Evolutionary conservation across 2,113 vertebrate genomes (phyloP).

Genomic region (Aythya baeri): DNA sequence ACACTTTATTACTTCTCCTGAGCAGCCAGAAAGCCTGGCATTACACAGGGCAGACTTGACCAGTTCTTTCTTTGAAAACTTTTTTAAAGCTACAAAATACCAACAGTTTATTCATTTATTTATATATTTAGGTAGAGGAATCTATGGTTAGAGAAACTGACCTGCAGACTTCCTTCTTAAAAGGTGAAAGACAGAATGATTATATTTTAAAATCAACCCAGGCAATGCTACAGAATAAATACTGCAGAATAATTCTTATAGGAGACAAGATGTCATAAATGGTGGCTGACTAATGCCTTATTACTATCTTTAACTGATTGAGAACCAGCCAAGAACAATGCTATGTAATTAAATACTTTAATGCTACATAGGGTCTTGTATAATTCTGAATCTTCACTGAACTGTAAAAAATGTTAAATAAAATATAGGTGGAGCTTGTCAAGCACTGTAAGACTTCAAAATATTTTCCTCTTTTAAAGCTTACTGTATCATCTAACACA

Average conservation of each 20-base stretch:
- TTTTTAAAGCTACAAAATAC: neutral
- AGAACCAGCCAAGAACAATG: neutral
- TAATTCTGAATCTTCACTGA: constrained; percentile 12
- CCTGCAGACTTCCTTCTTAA: neutral
- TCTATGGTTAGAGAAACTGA: neutral
- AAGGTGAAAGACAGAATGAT: neutral
- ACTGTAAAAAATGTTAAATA: constrained; percentile 22
- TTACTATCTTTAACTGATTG: neutral
- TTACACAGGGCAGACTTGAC: neutral
- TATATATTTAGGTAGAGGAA: neutral
- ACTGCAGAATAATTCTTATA: neutral
- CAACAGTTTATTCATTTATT: neutral
- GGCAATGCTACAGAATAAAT: neutral
- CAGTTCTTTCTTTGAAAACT: neutral
- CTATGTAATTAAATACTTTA: constrained; percentile 25
- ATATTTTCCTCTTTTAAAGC: constrained; percentile 14
- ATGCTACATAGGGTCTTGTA: neutral
- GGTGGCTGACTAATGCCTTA: neutral
- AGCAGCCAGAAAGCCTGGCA: neutral
- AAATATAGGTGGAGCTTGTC: constrained; percentile 39
- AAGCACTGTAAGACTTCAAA: constrained; percentile 24
- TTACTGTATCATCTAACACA: neutral
- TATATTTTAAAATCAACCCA: neutral
- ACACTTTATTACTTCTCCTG: neutral
- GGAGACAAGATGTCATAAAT: neutral